Evolutionary conservation across 2,797 vertebrate genomes (phyloP).

Genomic region (Myotis planiceps): DNA sequence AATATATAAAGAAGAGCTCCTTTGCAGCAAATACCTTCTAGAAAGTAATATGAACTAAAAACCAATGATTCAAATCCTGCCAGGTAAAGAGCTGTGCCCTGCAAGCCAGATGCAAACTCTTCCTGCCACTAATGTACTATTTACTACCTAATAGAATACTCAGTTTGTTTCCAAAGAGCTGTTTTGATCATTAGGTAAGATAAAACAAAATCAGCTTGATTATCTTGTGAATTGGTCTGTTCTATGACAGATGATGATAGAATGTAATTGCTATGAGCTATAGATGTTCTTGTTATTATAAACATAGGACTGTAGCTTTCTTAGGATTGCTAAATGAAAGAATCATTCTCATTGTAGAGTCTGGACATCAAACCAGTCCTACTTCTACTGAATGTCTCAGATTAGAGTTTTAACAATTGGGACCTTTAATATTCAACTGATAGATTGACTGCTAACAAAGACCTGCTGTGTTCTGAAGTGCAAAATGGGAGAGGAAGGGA

Average conservation of each 20-base stretch:
- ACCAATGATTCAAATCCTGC: neutral
- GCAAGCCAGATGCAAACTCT: neutral
- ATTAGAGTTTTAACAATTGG: neutral
- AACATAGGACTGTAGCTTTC: neutral
- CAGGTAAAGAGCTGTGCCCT: neutral
- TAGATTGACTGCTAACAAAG: neutral
- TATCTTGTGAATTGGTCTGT: conserved; percentile 41
- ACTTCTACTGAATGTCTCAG: neutral
- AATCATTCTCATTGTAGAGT: neutral
- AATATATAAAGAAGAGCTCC: neutral
- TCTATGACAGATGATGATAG: neutral
- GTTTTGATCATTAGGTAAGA: neutral
- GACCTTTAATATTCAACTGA: neutral
- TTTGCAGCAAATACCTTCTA: neutral
- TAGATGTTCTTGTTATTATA: conserved; percentile 3
- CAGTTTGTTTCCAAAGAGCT: conserved; percentile 15
- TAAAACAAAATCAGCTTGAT: conserved; percentile 32
- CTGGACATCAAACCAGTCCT: neutral
- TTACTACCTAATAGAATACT: neutral
- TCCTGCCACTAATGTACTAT: neutral
- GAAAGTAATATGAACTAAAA: conserved; percentile 16
- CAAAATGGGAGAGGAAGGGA: neutral
- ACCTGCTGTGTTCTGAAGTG: neutral
- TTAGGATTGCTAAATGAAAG: neutral
- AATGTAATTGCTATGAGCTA: neutral